Conservation (phyloP, 2,888 invertebrate genomes). For the Hyposoter didymator region DNA sequence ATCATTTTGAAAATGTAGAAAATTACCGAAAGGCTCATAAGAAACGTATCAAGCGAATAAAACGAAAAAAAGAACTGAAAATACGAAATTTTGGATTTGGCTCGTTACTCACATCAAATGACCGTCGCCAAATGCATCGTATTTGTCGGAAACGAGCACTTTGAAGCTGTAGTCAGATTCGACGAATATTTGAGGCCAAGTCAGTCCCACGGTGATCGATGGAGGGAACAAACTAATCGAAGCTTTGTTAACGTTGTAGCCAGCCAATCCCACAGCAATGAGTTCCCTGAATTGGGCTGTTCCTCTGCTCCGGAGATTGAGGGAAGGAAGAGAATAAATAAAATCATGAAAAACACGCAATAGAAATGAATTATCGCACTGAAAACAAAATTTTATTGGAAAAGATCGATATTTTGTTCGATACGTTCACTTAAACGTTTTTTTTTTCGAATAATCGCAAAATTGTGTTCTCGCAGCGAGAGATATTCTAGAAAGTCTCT, state of each 20-base stretch:
- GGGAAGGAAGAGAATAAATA: neutral
- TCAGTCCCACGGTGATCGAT: slow-evolving; percentile 49
- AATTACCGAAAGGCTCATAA: neutral
- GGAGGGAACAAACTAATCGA: slow-evolving; percentile 39
- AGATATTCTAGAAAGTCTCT: no score
- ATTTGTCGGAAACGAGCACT: neutral
- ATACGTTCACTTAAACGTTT: no score
- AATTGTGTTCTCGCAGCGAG: no score
- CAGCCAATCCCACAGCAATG: slow-evolving; percentile 58
- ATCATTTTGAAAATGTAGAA: neutral
- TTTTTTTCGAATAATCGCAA: no score
- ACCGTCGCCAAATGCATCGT: slow-evolving; percentile 68
- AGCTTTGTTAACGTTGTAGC: slow-evolving; percentile 63
- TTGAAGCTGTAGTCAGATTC: slow-evolving; percentile 61
- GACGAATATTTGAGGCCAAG: slow-evolving; percentile 63
- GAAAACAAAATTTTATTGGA: no score
- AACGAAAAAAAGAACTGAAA: neutral
- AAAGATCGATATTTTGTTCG: no score
- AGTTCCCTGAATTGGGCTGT: slow-evolving; percentile 54
- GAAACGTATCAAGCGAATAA: neutral
- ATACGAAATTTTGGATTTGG: neutral
- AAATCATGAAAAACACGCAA: neutral
- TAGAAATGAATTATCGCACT: no score
- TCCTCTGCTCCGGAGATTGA: slow-evolving; percentile 19
- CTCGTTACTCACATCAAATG: slow-evolving; percentile 67